Evolutionary conservation across 2,797 vertebrate species (phyloP).

Genomic region (Sciurus vulgaris): DNA sequence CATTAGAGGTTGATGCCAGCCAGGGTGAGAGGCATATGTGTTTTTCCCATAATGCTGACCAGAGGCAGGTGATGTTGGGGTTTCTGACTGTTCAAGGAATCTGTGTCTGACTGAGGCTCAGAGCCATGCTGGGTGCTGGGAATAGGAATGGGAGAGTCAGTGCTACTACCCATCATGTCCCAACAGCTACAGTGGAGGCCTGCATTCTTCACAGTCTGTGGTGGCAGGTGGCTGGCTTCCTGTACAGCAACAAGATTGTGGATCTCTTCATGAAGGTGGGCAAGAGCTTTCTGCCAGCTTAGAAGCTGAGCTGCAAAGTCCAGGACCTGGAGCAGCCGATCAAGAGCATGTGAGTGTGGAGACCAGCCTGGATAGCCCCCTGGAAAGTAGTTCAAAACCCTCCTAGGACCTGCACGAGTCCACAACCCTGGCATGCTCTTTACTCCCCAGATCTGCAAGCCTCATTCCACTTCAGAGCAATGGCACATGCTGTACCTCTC

Average conservation of each 20-base stretch:
- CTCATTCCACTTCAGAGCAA: background rate
- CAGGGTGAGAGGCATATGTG: accelerated
- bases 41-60: background rate
- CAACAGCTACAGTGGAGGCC: constrained; percentile 95
- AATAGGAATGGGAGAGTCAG: background rate
- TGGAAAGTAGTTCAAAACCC: accelerated
- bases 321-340: constrained; percentile 96
- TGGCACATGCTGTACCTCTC: background rate
- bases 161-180: background rate
- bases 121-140: background rate
- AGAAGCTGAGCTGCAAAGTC: constrained; percentile 96
- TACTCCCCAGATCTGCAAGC: background rate
- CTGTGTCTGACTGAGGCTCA: background rate
- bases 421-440: accelerated
- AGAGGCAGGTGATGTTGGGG: background rate
- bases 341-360: constrained; percentile 92
- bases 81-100: accelerated
- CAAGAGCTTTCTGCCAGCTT: constrained; percentile 94
- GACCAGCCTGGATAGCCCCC: accelerated
- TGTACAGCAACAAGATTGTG: constrained; percentile 98
- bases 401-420: background rate
- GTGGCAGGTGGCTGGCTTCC: constrained; percentile 95
- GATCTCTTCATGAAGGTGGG: constrained; percentile 98
- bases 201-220: constrained; percentile 95
- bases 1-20: too few relatives aligned